Conservation (phyloP, 64 coral and sea anemone species). For the Pocillopora damicornis region DNA sequence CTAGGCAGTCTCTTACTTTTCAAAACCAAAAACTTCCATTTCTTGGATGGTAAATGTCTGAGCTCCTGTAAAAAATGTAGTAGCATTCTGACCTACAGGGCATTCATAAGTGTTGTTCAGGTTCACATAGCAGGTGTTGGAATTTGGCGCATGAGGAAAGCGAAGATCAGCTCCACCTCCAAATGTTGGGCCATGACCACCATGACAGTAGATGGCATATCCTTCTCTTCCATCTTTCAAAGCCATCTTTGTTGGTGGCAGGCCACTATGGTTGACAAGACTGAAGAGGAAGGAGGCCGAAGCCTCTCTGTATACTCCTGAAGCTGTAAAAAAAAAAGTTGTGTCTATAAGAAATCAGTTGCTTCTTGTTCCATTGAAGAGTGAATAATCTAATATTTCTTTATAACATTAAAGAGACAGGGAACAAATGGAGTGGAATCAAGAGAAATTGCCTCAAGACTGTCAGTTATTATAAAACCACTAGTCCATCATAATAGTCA, state of each 20-base stretch:
- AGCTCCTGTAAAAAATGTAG: neutral
- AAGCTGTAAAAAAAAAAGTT: neutral
- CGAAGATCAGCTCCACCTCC: neutral
- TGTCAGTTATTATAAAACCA: too few relatives aligned
- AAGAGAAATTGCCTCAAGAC: too few relatives aligned
- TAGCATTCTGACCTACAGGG: neutral
- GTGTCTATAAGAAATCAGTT: too few relatives aligned
- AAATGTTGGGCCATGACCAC: neutral
- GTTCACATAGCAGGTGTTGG: neutral
- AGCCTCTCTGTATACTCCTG: neutral
- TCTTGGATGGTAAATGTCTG: neutral
- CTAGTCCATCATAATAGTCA: too few relatives aligned
- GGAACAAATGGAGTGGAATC: too few relatives aligned
- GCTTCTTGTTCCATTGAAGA: too few relatives aligned
- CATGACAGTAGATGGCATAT: neutral
- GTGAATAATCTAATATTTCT: too few relatives aligned
- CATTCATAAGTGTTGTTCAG: neutral
- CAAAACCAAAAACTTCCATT: neutral
- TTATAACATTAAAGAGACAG: neutral
- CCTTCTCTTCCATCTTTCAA: neutral
- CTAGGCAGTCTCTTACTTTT: neutral
- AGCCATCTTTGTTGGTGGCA: slow-evolving; percentile 5
- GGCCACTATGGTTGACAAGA: neutral
- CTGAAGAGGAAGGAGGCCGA: slow-evolving; percentile 3
- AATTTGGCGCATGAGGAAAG: neutral